Conservation (phyloP, 2,888 invertebrate species). For the Unio delphinus region DNA sequence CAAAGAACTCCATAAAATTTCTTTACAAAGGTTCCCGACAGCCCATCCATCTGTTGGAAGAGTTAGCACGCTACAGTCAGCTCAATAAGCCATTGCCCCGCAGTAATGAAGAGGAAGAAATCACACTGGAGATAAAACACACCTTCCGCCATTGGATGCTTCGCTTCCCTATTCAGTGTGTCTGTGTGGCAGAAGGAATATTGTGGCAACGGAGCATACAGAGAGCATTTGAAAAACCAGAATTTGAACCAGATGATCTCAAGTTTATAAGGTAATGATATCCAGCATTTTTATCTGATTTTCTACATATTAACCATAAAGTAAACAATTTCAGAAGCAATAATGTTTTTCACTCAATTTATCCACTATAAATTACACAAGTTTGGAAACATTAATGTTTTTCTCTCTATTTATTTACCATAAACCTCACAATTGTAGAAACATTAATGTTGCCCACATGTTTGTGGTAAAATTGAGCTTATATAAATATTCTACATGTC, state of each 20-base stretch:
- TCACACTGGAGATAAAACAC: conserved; percentile 41
- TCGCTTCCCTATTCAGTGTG: conserved; percentile 66
- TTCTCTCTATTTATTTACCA: no score
- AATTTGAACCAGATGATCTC: conserved; percentile 50
- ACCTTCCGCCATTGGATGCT: conserved; percentile 65
- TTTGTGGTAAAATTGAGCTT: no score
- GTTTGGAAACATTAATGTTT: no score
- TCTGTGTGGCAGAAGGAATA: conserved; percentile 63
- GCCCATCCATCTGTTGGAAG: conserved; percentile 61
- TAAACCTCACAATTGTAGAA: no score
- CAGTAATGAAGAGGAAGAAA: conserved; percentile 17
- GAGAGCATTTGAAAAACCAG: conserved; percentile 49
- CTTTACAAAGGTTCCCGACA: conserved; percentile 30
- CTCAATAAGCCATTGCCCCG: conserved; percentile 12
- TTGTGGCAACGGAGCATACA: conserved; percentile 63
- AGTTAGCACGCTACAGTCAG: conserved; percentile 40
- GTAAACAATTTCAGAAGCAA: no score
- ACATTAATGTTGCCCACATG: no score
- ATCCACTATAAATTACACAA: no score
- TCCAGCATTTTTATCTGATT: background rate
- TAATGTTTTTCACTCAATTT: no score
- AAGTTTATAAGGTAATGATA: conserved; percentile 32
- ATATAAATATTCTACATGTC: no score
- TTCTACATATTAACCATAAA: no score
- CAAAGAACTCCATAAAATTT: no score